Conservation (phyloP, 1,140 invertebrate genomes). For the Sinella curviseta region DNA sequence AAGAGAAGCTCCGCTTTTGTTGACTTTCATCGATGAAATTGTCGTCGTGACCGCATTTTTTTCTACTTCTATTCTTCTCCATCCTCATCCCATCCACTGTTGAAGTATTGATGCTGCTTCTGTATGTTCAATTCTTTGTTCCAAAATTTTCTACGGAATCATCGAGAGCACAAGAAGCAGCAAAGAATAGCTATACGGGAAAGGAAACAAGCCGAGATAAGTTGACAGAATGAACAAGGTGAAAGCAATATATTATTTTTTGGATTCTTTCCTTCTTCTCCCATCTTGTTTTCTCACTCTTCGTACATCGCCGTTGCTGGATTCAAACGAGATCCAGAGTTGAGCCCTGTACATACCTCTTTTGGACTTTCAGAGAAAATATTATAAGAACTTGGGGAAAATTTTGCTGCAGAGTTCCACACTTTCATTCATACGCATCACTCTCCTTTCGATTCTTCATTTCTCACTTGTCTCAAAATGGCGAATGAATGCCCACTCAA, state of each 20-base stretch:
- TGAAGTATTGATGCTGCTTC: no score
- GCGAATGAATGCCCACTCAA: not conserved
- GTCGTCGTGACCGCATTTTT: slow-evolving; percentile 22
- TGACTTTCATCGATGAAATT: slow-evolving; percentile 24
- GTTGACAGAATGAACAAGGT: slow-evolving; percentile 23
- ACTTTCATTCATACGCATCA: not conserved
- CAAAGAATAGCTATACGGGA: no score
- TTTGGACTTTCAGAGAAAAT: not conserved
- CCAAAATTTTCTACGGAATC: not conserved
- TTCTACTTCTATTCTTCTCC: not conserved
- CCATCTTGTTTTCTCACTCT: not conserved
- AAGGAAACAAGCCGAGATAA: slow-evolving; percentile 2
- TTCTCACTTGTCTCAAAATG: slow-evolving; percentile 16
- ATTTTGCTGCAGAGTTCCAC: not conserved
- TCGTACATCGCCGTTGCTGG: not conserved
- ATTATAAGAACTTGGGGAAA: not conserved
- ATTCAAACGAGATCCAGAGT: not conserved
- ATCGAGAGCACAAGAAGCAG: not conserved
- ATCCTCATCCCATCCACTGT: no score
- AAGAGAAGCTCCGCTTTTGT: not conserved
- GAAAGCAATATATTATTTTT: slow-evolving; percentile 24
- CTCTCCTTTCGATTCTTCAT: slow-evolving; percentile 7
- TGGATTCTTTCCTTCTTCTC: not conserved
- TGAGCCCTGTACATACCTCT: not conserved
- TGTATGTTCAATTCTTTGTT: no score